Conservation (phyloP, 2,113 vertebrate species). For the Tachysurus vachellii region DNA sequence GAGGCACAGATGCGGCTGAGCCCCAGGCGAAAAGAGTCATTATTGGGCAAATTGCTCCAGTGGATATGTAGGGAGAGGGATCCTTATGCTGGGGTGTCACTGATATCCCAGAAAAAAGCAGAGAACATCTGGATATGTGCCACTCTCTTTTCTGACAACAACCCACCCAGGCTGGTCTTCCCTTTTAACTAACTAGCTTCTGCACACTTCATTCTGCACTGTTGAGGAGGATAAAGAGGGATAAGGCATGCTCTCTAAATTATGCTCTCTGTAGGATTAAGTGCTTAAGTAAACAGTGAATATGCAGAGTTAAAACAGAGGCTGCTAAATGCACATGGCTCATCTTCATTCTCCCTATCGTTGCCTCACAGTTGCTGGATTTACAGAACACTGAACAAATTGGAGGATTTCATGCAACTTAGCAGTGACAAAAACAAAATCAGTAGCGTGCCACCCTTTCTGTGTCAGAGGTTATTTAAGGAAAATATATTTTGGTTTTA, state of each 20-base stretch:
- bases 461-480: constrained; percentile 33
- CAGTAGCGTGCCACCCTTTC: constrained; percentile 21
- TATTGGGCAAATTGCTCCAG: constrained; percentile 74
- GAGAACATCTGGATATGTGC: constrained; percentile 73
- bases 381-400: constrained; percentile 54
- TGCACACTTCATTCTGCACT: constrained; percentile 67
- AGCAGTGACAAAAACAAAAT: constrained; percentile 42
- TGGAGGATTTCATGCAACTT: constrained; percentile 44
- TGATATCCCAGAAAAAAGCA: constrained; percentile 65
- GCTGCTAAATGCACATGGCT: constrained; percentile 57
- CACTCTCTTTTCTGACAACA: constrained; percentile 75
- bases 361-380: constrained; percentile 60
- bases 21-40: constrained; percentile 76
- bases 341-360: constrained; percentile 53
- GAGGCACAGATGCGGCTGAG: constrained; percentile 71
- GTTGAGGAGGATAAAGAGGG: constrained; percentile 67
- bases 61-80: constrained; percentile 68
- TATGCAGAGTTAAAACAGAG: constrained; percentile 61
- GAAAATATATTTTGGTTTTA: not conserved
- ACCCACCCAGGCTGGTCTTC: constrained; percentile 58
- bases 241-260: constrained; percentile 71
- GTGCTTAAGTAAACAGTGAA: constrained; percentile 68
- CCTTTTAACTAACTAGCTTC: constrained; percentile 72
- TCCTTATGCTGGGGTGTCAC: constrained; percentile 66
- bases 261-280: constrained; percentile 69